These are phyloP conservation scores for Hucho hucho DNA, from an alignment of 2,113 vertebrate species.

Conservation along the genomic window DNA sequence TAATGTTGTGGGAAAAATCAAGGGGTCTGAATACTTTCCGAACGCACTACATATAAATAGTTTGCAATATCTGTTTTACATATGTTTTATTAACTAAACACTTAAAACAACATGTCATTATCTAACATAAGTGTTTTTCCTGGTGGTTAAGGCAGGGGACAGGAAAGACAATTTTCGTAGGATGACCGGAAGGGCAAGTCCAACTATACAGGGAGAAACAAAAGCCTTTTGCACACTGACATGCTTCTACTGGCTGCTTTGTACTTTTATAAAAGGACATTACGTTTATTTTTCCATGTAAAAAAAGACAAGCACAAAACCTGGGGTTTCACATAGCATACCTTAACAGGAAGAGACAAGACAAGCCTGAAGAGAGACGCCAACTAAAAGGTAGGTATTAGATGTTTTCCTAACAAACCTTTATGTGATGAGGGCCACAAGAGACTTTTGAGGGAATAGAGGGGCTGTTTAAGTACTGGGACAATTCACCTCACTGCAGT, in stretches of 20 bases:
- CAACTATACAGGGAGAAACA: slow-evolving; percentile 21
- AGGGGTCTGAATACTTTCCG: no score
- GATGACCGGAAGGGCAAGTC: slow-evolving; percentile 8
- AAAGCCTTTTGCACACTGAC: slow-evolving; percentile 25
- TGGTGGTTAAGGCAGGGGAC: no score
- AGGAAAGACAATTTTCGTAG: no score
- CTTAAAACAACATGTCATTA: no score
- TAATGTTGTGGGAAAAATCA: no score
- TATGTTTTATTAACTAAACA: no score
- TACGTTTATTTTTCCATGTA: no score
- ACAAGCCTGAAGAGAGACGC: not conserved
- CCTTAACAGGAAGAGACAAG: not conserved
- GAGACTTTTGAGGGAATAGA: slow-evolving; percentile 10
- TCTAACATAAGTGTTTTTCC: no score
- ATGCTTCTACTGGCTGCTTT: not conserved
- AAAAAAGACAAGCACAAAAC: not conserved
- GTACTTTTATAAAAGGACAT: not conserved
- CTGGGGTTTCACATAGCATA: slow-evolving; percentile 20
- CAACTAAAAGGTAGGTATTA: not conserved
- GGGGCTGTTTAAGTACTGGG: slow-evolving; percentile 1
- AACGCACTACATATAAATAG: no score
- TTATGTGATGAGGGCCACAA: slow-evolving; percentile 7
- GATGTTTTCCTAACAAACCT: not conserved
- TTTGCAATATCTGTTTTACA: no score
- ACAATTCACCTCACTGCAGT: not conserved